Percentiles rank a stretch among this genome's conserved stretches.
Evolutionary conservation across 2,888 invertebrate genomes (phyloP).

Genomic region (Antheraea assamensis): DNA sequence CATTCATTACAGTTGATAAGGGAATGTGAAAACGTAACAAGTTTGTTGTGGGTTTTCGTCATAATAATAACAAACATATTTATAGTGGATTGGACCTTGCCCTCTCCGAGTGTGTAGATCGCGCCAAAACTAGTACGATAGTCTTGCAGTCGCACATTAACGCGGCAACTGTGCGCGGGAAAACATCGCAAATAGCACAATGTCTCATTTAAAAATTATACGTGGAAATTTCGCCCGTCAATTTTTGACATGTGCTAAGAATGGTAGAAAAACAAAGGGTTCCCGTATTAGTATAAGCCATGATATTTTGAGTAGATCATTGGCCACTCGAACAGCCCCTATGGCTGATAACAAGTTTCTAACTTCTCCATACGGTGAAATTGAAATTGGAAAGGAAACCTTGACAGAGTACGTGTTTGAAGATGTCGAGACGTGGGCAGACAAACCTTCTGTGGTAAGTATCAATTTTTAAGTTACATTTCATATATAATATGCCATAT

Average conservation of each 20-base stretch:
- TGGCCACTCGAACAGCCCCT: conserved; percentile 62
- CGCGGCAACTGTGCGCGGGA: conserved; percentile 54
- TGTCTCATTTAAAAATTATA: conserved; percentile 75
- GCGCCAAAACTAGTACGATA: conserved; percentile 61
- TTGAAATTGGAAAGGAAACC: conserved; percentile 79
- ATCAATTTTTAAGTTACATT: neutral
- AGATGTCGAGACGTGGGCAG: conserved; percentile 79
- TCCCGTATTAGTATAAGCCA: conserved; percentile 36
- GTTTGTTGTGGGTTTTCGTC: conserved; percentile 46
- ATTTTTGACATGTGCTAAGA: conserved; percentile 57
- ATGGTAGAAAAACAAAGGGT: conserved; percentile 48
- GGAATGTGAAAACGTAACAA: conserved; percentile 35
- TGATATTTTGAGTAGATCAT: conserved; percentile 47
- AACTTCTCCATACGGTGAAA: conserved; percentile 75
- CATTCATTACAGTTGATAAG: conserved; percentile 42
- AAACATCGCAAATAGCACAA: conserved; percentile 54
- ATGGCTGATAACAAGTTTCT: conserved; percentile 58
- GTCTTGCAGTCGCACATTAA: conserved; percentile 50
- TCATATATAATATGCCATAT: neutral
- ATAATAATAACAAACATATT: conserved; percentile 46
- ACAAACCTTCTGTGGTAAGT: conserved; percentile 85
- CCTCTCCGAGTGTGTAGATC: conserved; percentile 44
- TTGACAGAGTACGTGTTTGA: conserved; percentile 83
- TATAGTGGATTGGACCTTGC: conserved; percentile 70
- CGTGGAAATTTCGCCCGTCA: conserved; percentile 72